Base-by-base conservation (phyloP, 37 sponge, comb jelly and placozoan species). In the Diacarnus erythraeanus region DNA sequence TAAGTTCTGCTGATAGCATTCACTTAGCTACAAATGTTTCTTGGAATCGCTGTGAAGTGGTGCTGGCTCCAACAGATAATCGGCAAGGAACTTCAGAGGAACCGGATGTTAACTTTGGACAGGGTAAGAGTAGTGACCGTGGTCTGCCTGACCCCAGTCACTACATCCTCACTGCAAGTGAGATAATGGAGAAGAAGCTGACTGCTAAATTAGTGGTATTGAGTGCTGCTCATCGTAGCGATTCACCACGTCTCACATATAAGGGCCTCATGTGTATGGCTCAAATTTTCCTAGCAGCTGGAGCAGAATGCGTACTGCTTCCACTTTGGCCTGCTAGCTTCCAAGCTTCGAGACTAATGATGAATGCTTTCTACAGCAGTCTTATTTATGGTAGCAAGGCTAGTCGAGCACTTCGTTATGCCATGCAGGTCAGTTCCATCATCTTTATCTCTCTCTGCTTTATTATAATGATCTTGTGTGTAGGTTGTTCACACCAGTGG, bases 341-440 rank as follows among this genome's bases (percentile, higher is more conserved):
- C 59, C 86, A 94, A 43, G 83, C 90, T 20, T 88, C 89, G 0
- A 58, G 92, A 12, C 89, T 91, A 22, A 83, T 97, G 88, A 91
- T 97, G 89, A 91, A 79, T 54, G 92, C 92, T 33, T 91, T 97
- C 82, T 97, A 91, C 80, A 89, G 84, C 80, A 88, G 95, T 35
- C 56, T 97, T 27, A 27, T 77, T 34, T 78, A 83, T 39, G 97
- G 97, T 4, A 94, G 94, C 77, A 67, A 75, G 38, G 71, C 94
- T 68, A 87, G 85, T 31, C 39, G 94, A 57, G 94, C 91, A 5
- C 74, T 96, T 43, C 29, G 83, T 22, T 93, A 93, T 82, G 94
- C 93, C 35, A 93, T 96, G 94, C 91, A 89, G 80, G 91, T 87
- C 27, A 74, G 78, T 74, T 75, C 36, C 10, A 22, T 75, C 21